Evolutionary conservation across 2,888 invertebrate species (phyloP).

Genomic region (Eristalis arbustorum): DNA sequence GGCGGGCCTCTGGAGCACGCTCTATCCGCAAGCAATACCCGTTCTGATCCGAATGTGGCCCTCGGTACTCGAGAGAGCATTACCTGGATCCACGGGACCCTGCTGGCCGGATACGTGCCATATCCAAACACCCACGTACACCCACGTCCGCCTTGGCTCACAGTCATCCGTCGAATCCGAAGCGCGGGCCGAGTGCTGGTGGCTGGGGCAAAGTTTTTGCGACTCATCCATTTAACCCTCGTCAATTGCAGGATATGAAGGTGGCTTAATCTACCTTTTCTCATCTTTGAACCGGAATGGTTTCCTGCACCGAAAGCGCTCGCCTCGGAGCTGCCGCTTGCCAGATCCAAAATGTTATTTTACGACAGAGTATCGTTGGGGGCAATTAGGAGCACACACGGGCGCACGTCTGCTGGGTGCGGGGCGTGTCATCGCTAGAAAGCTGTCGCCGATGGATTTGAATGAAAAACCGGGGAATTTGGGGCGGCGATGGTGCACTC

Average conservation of each 20-base stretch:
- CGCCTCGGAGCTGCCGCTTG: constrained; percentile 1
- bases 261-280: constrained; percentile 42
- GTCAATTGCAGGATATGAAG: constrained; percentile 47
- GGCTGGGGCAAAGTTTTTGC: constrained; percentile 45
- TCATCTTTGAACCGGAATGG: constrained; percentile 51
- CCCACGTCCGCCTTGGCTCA: constrained; percentile 17
- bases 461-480: neutral
- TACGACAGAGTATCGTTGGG: constrained; percentile 47
- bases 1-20: constrained; percentile 26
- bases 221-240: constrained; percentile 55
- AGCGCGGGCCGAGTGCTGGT: constrained; percentile 10
- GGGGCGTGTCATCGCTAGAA: neutral
- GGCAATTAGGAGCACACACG: constrained; percentile 50
- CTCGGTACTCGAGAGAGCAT: constrained; percentile 43
- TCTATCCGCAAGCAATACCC: constrained; percentile 29
- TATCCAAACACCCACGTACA: neutral
- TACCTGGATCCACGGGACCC: constrained; percentile 33
- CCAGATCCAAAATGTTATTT: constrained; percentile 53
- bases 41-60: constrained; percentile 37
- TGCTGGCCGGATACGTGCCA: constrained; percentile 44
- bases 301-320: constrained; percentile 45
- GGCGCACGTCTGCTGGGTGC: neutral
- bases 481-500: neutral
- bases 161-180: constrained; percentile 18
- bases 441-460: constrained; percentile 11